Conservation (phyloP, 1,140 invertebrate genomes). For the Ephestia elutella region DNA sequence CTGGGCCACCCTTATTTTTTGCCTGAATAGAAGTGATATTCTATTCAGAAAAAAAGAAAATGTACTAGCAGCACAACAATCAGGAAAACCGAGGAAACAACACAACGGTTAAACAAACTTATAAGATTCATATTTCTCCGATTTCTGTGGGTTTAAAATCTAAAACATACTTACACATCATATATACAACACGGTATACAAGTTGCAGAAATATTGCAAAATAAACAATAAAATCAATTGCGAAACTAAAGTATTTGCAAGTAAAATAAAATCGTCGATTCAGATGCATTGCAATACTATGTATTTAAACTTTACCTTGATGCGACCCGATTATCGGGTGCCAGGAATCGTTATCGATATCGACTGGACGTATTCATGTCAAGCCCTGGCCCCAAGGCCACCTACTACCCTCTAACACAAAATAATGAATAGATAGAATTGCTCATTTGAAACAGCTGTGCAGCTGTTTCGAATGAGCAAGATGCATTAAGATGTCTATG, state of each 20-base stretch:
- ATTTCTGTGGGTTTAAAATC: too few species aligned
- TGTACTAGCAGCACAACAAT: too few species aligned
- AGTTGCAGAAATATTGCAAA: neutral
- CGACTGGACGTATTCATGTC: constrained; percentile 1
- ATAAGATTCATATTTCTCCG: too few species aligned
- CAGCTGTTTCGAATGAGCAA: too few species aligned
- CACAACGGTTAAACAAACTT: too few species aligned
- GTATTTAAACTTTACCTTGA: constrained; percentile 1
- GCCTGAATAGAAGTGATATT: too few species aligned
- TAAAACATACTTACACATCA: neutral
- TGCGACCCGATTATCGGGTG: neutral
- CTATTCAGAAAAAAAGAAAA: too few species aligned
- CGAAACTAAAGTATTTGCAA: neutral
- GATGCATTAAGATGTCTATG: too few species aligned
- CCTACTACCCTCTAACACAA: constrained; percentile 1
- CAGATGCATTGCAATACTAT: neutral
- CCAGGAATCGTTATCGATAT: neutral
- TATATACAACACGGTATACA: neutral
- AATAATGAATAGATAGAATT: neutral
- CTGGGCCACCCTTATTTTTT: too few species aligned
- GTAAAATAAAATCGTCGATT: neutral
- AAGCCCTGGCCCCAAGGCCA: neutral
- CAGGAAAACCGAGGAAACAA: too few species aligned
- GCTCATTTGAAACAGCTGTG: neutral
- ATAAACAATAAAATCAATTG: neutral